Evolutionary conservation across 2,888 invertebrate genomes (phyloP), one percentile per base, ranked within the genome.

Genomic region (Priocnemis perturbator): DNA sequence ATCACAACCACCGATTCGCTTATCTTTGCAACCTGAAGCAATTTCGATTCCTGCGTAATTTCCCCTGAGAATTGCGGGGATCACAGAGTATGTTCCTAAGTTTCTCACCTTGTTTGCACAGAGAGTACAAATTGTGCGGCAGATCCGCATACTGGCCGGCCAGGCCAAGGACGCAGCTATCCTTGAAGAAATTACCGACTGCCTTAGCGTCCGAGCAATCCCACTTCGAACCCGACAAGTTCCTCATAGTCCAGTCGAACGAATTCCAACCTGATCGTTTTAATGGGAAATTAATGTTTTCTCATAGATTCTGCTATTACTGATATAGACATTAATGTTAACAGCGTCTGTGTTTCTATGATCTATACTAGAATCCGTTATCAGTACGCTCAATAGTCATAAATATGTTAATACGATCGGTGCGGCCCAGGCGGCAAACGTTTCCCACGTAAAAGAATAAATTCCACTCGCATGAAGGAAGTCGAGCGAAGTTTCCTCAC

Each of bases 101-200:
- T 26, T 26, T 26, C 26, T 26, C 26, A 83, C 84, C 74, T 73
- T 59, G 64, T 44, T 67, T 71, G 55, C 84, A 83, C 11, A 83
- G 59, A 0, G 83, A 77, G 59, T 81, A 67, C 26, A 86, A 73
- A 73, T 84, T 84, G 15, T 26, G 11, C 3, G 83, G 79, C 44
- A 83, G 48, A 9, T 77, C 44, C 11, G 63, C 58, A 4, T 74
- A 15, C 4, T 53, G 73, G 15, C 63, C 48, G 3, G 9, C 52
- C 5, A 82, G 44, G 21, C 78, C 83, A 20, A 71, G 57, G n/a
- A 93, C 92, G 81, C 95, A 95, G 44, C 93, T 92, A n/a, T 92
- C 90, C 0, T 89, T 89, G 82, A 97, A 96, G 88, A 94, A 95
- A 63, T 91, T 91, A n/a, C 91, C 90, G 79, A 90, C 78, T 1